Conservation (phyloP, 2,113 vertebrate species). For the Rhynchomys soricoides region DNA sequence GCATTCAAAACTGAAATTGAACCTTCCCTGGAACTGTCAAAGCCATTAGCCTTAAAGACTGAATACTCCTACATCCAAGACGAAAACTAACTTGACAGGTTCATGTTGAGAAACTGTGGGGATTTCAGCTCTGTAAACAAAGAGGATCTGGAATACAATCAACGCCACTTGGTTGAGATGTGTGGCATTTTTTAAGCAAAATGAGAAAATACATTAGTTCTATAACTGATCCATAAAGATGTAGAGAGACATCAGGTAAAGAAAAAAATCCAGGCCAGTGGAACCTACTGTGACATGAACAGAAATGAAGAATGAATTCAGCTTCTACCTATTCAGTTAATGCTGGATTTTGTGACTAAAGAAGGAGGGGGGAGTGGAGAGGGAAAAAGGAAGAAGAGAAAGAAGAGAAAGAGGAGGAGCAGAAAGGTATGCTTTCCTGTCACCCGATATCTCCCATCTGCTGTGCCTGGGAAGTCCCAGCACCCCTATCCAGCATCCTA, state of each 20-base stretch:
- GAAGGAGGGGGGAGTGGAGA: too few relatives aligned
- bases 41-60: conserved; percentile 23
- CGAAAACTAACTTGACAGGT: neutral
- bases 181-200: conserved; percentile 55
- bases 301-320: neutral
- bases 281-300: neutral
- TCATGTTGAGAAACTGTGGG: neutral
- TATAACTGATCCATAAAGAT: neutral
- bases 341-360: neutral
- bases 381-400: too few relatives aligned
- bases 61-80: neutral
- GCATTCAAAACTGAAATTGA: neutral
- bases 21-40: conserved; percentile 14
- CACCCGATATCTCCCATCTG: neutral
- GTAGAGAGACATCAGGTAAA: neutral
- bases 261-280: conserved; percentile 18
- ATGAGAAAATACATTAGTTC: conserved; percentile 6
- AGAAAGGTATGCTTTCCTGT: neutral
- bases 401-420: neutral
- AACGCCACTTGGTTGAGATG: neutral
- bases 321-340: neutral
- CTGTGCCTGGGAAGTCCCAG: neutral
- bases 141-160: neutral
- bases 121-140: neutral
- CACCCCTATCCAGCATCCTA: neutral